Percentiles rank a stretch among this genome's conserved stretches.
Evolutionary conservation across 2,113 vertebrate genomes (phyloP).

Genomic region (Neomonachus schauinslandi): DNA sequence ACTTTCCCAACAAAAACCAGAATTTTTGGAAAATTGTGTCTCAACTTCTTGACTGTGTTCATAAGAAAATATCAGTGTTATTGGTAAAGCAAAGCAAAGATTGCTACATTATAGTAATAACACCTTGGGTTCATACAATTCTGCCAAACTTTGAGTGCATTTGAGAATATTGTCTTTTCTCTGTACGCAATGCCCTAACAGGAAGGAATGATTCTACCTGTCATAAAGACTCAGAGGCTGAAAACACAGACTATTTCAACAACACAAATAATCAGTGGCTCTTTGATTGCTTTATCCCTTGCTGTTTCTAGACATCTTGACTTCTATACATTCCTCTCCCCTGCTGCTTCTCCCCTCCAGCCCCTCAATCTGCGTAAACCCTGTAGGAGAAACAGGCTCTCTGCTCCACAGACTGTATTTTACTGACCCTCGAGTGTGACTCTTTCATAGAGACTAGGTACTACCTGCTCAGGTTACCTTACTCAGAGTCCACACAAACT

Average conservation of each 20-base stretch:
- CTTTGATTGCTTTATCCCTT: not conserved
- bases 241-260: not conserved
- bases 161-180: conserved; percentile 19
- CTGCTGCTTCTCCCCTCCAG: not conserved
- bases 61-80: conserved; percentile 41
- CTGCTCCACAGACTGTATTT: not conserved
- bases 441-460: not conserved
- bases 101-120: conserved; percentile 47
- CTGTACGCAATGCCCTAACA: not conserved
- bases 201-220: not conserved
- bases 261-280: not conserved
- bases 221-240: not conserved
- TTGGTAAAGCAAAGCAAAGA: conserved; percentile 54
- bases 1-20: conserved; percentile 25
- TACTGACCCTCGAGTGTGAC: not conserved
- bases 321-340: not conserved
- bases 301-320: not conserved
- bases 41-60: conserved; percentile 46
- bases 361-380: not conserved
- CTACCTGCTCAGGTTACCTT: not conserved
- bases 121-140: not conserved
- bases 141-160: not conserved
- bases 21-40: conserved; percentile 17
- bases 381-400: not conserved
- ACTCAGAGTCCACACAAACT: not conserved